These are phyloP conservation scores for Ophiodon elongatus DNA, from an alignment of 2,113 vertebrate species.

Conservation along the genomic window DNA sequence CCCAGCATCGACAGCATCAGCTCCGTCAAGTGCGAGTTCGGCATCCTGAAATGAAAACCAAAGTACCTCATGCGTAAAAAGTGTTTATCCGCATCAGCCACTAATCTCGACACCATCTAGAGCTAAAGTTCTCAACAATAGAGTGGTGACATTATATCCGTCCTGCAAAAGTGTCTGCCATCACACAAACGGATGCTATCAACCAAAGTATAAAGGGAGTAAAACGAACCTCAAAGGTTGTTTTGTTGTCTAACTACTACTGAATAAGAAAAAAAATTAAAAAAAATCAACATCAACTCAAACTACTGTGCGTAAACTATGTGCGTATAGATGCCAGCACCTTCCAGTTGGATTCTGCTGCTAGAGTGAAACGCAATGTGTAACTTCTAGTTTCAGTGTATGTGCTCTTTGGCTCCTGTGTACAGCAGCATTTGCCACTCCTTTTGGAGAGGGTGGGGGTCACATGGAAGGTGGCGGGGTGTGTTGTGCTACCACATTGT, in stretches of 20 bases:
- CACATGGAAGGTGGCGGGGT: slow-evolving; percentile 1
- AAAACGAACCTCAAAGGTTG: neutral
- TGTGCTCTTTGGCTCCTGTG: neutral
- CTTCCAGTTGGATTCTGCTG: slow-evolving; percentile 1
- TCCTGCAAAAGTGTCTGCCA: neutral
- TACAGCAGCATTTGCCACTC: slow-evolving; percentile 32
- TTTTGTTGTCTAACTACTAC: neutral
- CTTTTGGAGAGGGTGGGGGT: slow-evolving; percentile 47
- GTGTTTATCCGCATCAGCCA: neutral
- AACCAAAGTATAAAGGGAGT: neutral
- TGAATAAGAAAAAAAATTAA: neutral
- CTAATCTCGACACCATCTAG: neutral
- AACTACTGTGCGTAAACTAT: neutral
- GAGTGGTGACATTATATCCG: neutral
- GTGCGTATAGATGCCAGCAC: neutral
- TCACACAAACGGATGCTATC: neutral
- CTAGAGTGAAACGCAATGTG: neutral
- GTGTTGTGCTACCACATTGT: neutral
- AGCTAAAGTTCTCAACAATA: neutral
- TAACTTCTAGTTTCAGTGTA: slow-evolving; percentile 9
- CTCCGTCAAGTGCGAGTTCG: slow-evolving; percentile 84
- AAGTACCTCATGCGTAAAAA: slow-evolving; percentile 29
- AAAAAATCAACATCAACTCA: neutral
- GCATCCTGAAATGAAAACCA: slow-evolving; percentile 66
- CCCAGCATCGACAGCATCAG: slow-evolving; percentile 85